Evolutionary conservation across 2,797 vertebrate genomes (phyloP), one percentile per base, ranked within the genome.

Genomic region (Rhabdomys pumilio): DNA sequence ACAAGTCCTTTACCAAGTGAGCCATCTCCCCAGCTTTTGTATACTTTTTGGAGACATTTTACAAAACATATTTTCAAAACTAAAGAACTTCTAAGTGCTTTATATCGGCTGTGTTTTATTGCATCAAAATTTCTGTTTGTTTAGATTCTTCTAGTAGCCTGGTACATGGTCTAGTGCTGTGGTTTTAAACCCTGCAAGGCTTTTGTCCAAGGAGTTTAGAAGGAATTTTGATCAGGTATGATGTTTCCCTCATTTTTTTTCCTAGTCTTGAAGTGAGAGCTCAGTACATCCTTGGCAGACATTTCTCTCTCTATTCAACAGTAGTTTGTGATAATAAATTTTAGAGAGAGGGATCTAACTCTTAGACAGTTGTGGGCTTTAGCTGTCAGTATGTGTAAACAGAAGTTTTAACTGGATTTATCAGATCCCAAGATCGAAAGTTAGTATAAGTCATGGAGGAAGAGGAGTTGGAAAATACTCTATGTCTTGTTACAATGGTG

Each of bases 81-180:
- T 13, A 57, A 59, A 76, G 65, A 67, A 89, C 55, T 94, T 91
- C 17, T 65, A 91, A 14, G 57, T 91, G 55, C 81, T 90, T 92
- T 81, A 73, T 57, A 41, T 73, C 53, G 89, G 69, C 59, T 95
- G 17, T 91, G 34, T 95, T 96, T 95, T 92, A 55, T 53, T 81
- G 8, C 19, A 92, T 47, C 26, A 57, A 83, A 89, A 91, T 2
- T 90, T 94, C 13, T 72, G 95, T 93, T 96, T 47, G 84, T 81
- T 91, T 61, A 57, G 82, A 84, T 82, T 97, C 59, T 92, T 95
- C 81, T 57, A 76, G 34, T 69, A 80, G 89, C 65, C 89, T 90
- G 73, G 75, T 69, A 77, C 69, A 86, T 73, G 20, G n/a, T 89
- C 11, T 63, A 34, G 31, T 83, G 41, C 53, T 79, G 6, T 85